Percentiles rank a stretch among this genome's conserved stretches.
These are phyloP conservation scores for Platysteira castanea DNA, from an alignment of 2,113 vertebrate genomes.

Conservation along the genomic window DNA sequence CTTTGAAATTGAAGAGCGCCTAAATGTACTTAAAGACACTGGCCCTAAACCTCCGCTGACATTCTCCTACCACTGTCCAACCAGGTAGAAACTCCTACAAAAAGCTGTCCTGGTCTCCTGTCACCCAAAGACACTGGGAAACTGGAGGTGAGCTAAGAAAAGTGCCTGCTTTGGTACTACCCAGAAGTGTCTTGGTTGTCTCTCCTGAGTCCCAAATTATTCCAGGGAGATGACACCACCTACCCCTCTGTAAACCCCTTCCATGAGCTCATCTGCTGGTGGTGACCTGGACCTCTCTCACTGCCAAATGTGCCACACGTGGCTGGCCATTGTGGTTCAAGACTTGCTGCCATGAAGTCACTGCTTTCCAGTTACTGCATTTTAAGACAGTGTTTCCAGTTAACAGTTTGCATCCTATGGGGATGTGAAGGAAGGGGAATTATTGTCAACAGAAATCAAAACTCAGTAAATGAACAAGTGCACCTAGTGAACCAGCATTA, in stretches of 20 bases:
- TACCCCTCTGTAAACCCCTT: neutral
- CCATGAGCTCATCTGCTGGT: neutral
- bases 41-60: neutral
- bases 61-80: neutral
- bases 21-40: neutral
- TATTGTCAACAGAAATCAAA: neutral
- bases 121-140: neutral
- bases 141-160: neutral
- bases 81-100: neutral
- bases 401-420: neutral
- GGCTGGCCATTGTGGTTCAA: neutral
- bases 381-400: neutral
- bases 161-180: neutral
- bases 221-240: neutral
- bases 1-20: neutral
- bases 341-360: neutral
- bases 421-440: neutral
- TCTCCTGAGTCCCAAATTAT: neutral
- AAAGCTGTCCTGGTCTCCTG: neutral
- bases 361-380: neutral
- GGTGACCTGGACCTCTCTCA: neutral
- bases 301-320: accelerated
- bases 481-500: neutral
- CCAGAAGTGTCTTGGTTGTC: accelerated
- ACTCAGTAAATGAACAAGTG: neutral